A percentile compares a stretch with the other conserved stretches of the same genome.
phyloP scores from a whole-genome alignment of 2,797 vertebrate genomes.

The Linurgus olivaceus region DNA sequence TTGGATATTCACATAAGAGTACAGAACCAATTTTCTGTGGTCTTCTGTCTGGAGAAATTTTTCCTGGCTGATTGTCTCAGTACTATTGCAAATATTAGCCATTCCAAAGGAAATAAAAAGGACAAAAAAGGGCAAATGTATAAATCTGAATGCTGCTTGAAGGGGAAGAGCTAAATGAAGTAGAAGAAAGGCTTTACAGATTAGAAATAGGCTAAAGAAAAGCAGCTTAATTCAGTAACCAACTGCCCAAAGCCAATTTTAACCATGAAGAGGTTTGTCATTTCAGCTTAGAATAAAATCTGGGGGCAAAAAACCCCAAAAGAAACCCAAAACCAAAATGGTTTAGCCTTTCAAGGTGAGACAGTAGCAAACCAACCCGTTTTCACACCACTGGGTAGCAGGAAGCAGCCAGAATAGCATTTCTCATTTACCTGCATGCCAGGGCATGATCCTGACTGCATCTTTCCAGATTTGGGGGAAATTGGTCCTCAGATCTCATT shows the following conservation, averaged over 20 bases:
- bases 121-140: background rate
- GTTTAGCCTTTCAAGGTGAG: background rate
- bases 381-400: background rate
- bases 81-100: background rate
- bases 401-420: background rate
- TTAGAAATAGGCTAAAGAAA: background rate
- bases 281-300: background rate
- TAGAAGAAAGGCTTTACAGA: background rate
- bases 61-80: background rate
- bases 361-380: background rate
- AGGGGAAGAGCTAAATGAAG: background rate
- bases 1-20: background rate
- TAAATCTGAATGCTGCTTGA: background rate
- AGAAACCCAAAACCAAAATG: background rate
- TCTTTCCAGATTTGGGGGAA: background rate
- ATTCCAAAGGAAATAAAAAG: background rate
- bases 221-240: constrained; percentile 2
- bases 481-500: background rate
- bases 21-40: background rate
- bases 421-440: background rate
- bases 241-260: background rate
- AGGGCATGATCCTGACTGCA: background rate
- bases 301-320: fast-evolving
- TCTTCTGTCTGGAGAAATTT: background rate
- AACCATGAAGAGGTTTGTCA: background rate